A percentile compares a stretch with the other conserved stretches of the same genome.
phyloP scores from a whole-genome alignment of 1,140 invertebrate genomes.

The Philopotamus ludificatus region DNA sequence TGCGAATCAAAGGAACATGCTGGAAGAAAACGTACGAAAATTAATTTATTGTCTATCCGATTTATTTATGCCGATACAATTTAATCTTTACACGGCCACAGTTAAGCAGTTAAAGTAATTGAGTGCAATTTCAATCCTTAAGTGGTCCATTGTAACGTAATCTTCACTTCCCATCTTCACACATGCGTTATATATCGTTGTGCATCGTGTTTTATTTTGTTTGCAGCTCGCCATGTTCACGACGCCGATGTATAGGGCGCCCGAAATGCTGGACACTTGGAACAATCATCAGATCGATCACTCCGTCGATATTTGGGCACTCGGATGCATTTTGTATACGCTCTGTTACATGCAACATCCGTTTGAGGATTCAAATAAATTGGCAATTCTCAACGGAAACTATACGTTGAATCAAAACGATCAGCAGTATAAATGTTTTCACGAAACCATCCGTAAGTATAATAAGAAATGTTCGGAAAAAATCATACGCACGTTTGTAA shows the following conservation, averaged over 20 bases:
- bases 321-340: conserved; percentile 93
- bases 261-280: conserved; percentile 98
- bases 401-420: conserved; percentile 82
- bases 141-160: no score
- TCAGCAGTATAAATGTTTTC: conserved; percentile 77
- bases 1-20: conserved; percentile 82
- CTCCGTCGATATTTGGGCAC: conserved; percentile 92
- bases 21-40: conserved; percentile 89
- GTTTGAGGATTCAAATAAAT: conserved; percentile 94
- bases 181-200: no score
- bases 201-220: background rate
- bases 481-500: background rate
- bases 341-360: conserved; percentile 94
- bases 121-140: no score
- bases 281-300: conserved; percentile 90
- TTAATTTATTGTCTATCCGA: no score
- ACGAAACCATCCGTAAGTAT: conserved; percentile 85
- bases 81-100: no score
- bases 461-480: background rate
- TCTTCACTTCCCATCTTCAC: no score
- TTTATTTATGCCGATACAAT: no score
- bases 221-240: conserved; percentile 68
- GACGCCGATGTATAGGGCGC: conserved; percentile 87
- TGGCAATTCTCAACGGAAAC: conserved; percentile 95
- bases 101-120: no score